Evolutionary conservation across 2,888 invertebrate species (phyloP).

Genomic region (Hyles lineata): DNA sequence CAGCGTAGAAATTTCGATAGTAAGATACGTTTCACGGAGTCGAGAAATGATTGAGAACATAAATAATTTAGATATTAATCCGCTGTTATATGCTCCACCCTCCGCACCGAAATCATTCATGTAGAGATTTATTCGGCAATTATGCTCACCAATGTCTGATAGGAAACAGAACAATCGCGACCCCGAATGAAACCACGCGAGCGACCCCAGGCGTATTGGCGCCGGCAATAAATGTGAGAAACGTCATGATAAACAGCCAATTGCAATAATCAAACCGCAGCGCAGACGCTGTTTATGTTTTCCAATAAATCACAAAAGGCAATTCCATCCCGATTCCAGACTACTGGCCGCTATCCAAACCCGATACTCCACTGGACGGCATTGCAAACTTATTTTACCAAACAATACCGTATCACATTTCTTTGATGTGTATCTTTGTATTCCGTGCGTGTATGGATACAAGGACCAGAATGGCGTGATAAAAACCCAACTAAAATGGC

Average conservation of each 20-base stretch:
- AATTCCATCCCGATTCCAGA: conserved; percentile 61
- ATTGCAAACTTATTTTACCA: conserved; percentile 41
- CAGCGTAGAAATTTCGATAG: no score
- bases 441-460: conserved; percentile 40
- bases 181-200: conserved; percentile 16
- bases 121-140: conserved; percentile 14
- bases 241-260: conserved; percentile 43
- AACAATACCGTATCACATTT: conserved; percentile 17
- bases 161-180: not conserved
- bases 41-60: not conserved
- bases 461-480: conserved; percentile 48
- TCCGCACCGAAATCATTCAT: not conserved
- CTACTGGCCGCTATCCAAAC: conserved; percentile 66
- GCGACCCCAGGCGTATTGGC: conserved; percentile 36
- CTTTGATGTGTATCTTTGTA: conserved; percentile 29
- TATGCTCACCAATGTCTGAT: conserved; percentile 14
- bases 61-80: not conserved
- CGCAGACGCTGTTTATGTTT: conserved; percentile 49
- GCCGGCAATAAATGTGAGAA: conserved; percentile 47
- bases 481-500: conserved; percentile 26
- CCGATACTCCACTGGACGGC: conserved; percentile 57
- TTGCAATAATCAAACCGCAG: conserved; percentile 49
- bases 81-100: not conserved
- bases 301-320: conserved; percentile 60
- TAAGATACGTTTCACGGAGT: no score